Evolutionary conservation across 2,888 invertebrate species (phyloP).

Genomic region (Dicyrtoma fusca): DNA sequence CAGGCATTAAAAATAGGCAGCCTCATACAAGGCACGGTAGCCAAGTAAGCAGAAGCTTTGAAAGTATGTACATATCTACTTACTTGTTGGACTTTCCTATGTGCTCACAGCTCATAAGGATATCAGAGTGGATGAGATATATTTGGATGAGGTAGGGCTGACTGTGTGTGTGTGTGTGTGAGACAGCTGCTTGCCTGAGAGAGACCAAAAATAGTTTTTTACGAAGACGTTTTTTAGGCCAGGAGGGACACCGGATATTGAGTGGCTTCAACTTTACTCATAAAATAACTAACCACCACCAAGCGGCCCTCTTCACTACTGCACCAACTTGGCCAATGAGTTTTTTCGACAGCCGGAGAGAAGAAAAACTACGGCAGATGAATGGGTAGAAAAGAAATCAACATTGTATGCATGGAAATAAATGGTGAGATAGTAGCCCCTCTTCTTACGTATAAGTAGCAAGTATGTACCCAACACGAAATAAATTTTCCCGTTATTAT

Average conservation of each 20-base stretch:
- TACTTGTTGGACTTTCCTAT: too few relatives aligned
- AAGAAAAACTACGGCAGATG: slow-evolving; percentile 28
- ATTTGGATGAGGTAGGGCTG: slow-evolving; percentile 30
- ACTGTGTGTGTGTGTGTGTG: slow-evolving; percentile 22
- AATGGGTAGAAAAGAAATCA: background rate
- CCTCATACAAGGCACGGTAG: too few relatives aligned
- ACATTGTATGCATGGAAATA: too few relatives aligned
- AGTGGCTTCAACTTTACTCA: slow-evolving; percentile 25
- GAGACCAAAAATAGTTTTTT: slow-evolving; percentile 40
- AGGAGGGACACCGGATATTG: slow-evolving; percentile 43
- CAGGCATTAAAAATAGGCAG: too few relatives aligned
- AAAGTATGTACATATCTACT: too few relatives aligned
- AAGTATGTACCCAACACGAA: too few relatives aligned
- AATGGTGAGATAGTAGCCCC: too few relatives aligned
- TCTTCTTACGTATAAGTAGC: too few relatives aligned
- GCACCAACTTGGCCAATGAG: slow-evolving; percentile 19
- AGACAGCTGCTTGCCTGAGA: slow-evolving; percentile 33
- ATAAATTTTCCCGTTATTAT: slow-evolving; percentile 11
- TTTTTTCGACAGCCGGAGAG: slow-evolving; percentile 15
- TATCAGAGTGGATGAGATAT: slow-evolving; percentile 22
- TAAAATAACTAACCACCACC: slow-evolving; percentile 28
- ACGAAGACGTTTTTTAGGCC: slow-evolving; percentile 37
- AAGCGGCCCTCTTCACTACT: slow-evolving; percentile 25
- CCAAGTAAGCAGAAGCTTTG: too few relatives aligned
- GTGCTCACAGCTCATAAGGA: background rate